A percentile compares a stretch with the other conserved stretches of the same genome.
Conservation (phyloP, 2,797 vertebrate species). For the Centroberyx gerrardi region DNA sequence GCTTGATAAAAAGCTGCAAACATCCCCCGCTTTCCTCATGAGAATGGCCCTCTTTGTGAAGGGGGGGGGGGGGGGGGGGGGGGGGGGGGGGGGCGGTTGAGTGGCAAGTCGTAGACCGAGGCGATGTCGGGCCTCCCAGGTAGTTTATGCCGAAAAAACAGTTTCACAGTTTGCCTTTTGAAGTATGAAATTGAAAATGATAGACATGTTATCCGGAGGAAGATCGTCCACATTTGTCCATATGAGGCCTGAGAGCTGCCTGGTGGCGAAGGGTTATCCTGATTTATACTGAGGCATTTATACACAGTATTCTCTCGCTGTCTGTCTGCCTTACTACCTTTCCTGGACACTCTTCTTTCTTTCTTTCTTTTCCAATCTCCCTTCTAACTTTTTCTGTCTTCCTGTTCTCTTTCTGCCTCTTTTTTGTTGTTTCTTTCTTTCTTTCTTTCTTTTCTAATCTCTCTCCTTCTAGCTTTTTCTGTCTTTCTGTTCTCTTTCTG, state of each 20-base stretch:
- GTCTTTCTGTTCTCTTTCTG: too few species aligned
- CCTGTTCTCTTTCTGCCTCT: too few species aligned
- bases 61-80: background rate
- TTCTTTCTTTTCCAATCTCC: background rate
- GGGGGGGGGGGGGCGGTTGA: background rate
- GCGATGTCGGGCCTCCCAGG: background rate
- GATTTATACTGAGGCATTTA: background rate
- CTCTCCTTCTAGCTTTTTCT: too few species aligned
- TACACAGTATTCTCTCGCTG: background rate
- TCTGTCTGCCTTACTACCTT: too few species aligned
- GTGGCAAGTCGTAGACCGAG: conserved; percentile 2
- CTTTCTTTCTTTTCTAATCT: too few species aligned
- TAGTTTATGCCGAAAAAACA: background rate
- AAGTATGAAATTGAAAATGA: background rate
- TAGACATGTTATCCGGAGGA: background rate
- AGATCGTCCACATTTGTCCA: conserved; percentile 5
- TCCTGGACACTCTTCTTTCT: background rate
- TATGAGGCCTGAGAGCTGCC: background rate
- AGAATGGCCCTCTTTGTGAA: conserved; percentile 30
- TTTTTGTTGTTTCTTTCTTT: too few species aligned
- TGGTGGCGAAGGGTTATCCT: background rate
- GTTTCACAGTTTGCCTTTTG: conserved; percentile 30
- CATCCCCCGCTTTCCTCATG: conserved; percentile 3
- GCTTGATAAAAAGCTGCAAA: conserved; percentile 45
- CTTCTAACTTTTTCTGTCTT: too few species aligned